Evolutionary conservation across 2,797 vertebrate species (phyloP), one percentile per base, ranked within the genome.

Genomic region (Gila robusta): DNA sequence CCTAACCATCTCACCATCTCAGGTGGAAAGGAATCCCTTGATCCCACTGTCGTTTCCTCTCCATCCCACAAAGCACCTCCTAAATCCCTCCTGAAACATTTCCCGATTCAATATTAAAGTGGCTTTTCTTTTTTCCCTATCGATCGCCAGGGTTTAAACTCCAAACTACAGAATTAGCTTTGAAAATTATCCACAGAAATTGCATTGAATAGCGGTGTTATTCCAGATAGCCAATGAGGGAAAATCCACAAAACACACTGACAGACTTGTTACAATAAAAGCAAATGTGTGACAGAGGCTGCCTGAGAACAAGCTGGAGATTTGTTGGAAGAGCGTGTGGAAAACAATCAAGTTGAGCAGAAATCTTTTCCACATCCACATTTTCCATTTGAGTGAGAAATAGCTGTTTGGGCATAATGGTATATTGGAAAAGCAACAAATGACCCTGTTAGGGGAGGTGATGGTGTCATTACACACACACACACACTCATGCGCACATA

Each of bases 401-500:
- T 90, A 87, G 89, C 86, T 87, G 86, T 89, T 90, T 88, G 83
- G 39, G 82, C 74, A 77, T 92, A 90, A 91, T 89, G 90, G 91
- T 88, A 91, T 91, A 88, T 91, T 91, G 90, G 85, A 91, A 90
- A 91, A 84, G 90, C 89, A 91, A 92, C 85, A 91, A 89, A 90
- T 88, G 91, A 89, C 88, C 84, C 87, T 83, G 87, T 88, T 91
- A 90, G 87, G 86, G 81, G 88, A 91, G 90, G 88, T 90, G 89
- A 91, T 88, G 83, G 87, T 91, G 88, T 90, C 90, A 92, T 93
- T 91, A 92, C 62, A 66, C 62, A 59, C 84, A 84, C 49, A 72
- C 73, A 79, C 71, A 86, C n/a, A 79, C 82, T 28, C 41, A 28
- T 7, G 9, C 6, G 3, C 28, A 0, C 59, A 72, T 12, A 39